Conservation (phyloP, 2,888 invertebrate genomes). For the Spodoptera picta region DNA sequence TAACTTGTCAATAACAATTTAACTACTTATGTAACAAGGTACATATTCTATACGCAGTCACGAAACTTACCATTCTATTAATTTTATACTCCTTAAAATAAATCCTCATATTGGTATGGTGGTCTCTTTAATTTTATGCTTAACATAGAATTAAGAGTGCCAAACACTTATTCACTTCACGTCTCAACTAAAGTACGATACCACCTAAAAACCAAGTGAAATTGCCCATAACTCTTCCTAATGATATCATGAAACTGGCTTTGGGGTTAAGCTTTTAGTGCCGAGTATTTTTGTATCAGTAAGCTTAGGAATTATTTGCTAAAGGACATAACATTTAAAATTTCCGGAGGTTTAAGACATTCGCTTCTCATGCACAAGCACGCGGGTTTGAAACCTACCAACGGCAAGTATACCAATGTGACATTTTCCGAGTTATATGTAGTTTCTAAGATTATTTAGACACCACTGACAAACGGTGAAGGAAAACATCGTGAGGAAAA, state of each 20-base stretch:
- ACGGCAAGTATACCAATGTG: too few relatives aligned
- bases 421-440: too few relatives aligned
- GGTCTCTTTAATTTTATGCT: conserved; percentile 80
- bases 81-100: conserved; percentile 84
- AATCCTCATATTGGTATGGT: conserved; percentile 76
- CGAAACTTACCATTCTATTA: conserved; percentile 76
- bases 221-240: conserved; percentile 39
- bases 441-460: too few relatives aligned
- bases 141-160: conserved; percentile 80
- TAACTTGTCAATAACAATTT: too few relatives aligned
- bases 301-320: background rate
- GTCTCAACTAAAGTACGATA: conserved; percentile 29
- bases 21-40: too few relatives aligned
- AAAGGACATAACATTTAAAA: conserved; percentile 6
- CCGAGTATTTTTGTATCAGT: background rate
- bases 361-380: too few relatives aligned
- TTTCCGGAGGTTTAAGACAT: too few relatives aligned
- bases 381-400: too few relatives aligned
- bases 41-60: background rate
- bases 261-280: conserved; percentile 4
- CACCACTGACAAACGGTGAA: too few relatives aligned
- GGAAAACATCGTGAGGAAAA: too few relatives aligned
- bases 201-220: conserved; percentile 29
- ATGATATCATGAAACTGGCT: conserved; percentile 26
- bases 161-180: conserved; percentile 42